These are phyloP conservation scores for Drosophila anomelani DNA, from an alignment of 2,888 invertebrate genomes.

Conservation along the genomic window DNA sequence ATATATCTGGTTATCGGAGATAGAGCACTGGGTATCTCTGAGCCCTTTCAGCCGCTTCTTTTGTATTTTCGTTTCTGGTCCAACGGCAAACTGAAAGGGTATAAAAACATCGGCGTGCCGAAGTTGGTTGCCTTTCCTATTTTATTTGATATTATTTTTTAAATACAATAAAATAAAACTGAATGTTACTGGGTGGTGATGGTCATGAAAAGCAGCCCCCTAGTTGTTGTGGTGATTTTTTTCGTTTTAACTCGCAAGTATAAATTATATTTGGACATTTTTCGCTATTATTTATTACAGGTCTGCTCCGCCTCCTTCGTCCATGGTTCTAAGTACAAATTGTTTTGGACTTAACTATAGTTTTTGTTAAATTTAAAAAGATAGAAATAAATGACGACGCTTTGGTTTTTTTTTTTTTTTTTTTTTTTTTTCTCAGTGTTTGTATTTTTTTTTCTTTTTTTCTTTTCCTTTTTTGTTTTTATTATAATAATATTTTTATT, in stretches of 20 bases:
- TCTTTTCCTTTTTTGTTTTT: conserved; percentile 33
- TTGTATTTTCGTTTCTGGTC: too few species aligned
- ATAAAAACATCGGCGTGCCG: too few species aligned
- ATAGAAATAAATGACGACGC: conserved; percentile 53
- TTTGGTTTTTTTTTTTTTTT: conserved; percentile 35
- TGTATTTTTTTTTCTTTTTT: conserved; percentile 40
- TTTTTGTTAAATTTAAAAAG: not conserved
- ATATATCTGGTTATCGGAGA: not conserved
- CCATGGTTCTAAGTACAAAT: conserved; percentile 38
- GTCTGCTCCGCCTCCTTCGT: conserved; percentile 4
- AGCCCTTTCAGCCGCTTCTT: too few species aligned
- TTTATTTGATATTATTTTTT: conserved; percentile 60
- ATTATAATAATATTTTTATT: conserved; percentile 37
- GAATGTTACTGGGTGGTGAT: not conserved
- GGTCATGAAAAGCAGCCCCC: conserved; percentile 13
- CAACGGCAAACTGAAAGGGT: too few species aligned
- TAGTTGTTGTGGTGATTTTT: not conserved
- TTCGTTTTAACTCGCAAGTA: conserved; percentile 24
- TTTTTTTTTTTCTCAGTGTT: conserved; percentile 60
- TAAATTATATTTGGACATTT: conserved; percentile 20
- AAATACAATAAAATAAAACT: conserved; percentile 48
- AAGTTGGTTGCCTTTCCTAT: conserved; percentile 7
- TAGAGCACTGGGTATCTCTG: not conserved
- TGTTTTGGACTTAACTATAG: conserved; percentile 31
- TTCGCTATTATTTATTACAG: conserved; percentile 21